These are phyloP conservation scores for Salvator merianae DNA, from an alignment of 2,113 vertebrate species.

Conservation along the genomic window DNA sequence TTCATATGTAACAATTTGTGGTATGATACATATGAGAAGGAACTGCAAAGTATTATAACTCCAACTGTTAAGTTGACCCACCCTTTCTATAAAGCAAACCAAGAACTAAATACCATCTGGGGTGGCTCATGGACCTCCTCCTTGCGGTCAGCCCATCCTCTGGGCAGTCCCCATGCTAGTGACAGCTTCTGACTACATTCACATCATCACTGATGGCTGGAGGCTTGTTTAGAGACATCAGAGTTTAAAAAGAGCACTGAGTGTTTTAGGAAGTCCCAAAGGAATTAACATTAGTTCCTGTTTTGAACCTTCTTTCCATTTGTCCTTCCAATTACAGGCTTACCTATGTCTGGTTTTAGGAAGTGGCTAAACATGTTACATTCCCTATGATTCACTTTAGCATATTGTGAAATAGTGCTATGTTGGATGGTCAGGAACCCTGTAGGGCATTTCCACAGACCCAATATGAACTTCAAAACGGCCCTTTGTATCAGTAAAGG, in stretches of 20 bases:
- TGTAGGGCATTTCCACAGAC: background rate
- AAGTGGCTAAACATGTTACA: background rate
- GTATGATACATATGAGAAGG: background rate
- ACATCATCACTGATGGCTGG: background rate
- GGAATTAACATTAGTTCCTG: background rate
- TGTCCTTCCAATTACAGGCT: background rate
- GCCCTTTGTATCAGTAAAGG: too few species aligned
- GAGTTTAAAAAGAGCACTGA: background rate
- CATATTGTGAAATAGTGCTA: background rate
- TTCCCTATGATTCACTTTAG: background rate
- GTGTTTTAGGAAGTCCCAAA: background rate
- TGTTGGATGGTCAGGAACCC: background rate
- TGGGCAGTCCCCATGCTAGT: background rate
- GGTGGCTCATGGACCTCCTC: background rate
- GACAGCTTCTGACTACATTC: background rate
- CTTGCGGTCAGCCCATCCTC: background rate
- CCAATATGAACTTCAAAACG: background rate
- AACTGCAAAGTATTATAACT: background rate
- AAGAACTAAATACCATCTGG: background rate
- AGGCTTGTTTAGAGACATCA: background rate
- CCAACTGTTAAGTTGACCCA: background rate
- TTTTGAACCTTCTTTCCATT: background rate
- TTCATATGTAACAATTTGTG: background rate
- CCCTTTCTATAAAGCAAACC: background rate
- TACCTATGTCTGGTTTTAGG: background rate